These are phyloP conservation scores for Orbicella faveolata DNA, from an alignment of 64 coral and sea anemone genomes.

Conservation along the genomic window DNA sequence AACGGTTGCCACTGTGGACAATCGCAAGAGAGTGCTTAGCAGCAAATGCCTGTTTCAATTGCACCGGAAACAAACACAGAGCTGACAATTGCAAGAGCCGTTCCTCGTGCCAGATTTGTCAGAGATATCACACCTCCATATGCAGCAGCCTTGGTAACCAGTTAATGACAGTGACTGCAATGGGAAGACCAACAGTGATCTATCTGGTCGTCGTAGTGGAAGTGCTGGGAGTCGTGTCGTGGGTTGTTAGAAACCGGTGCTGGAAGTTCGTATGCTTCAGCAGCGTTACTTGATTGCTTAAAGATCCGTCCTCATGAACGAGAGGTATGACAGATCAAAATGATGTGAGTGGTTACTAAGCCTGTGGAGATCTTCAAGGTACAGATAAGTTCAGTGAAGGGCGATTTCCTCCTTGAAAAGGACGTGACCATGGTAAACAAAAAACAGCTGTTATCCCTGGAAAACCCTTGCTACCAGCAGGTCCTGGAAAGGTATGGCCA, in stretches of 20 bases:
- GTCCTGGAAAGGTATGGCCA: constrained; percentile 6
- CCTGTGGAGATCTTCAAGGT: constrained; percentile 13
- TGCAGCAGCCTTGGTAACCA: constrained; percentile 18
- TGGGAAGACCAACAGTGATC: background rate
- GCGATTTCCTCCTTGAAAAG: background rate
- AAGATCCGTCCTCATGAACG: constrained; percentile 7
- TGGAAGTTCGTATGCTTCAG: constrained; percentile 36
- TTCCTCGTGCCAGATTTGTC: constrained; percentile 47
- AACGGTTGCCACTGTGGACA: background rate
- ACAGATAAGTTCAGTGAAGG: constrained; percentile 6
- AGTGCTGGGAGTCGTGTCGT: constrained; percentile 21
- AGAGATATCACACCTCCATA: constrained; percentile 29
- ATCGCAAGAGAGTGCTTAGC: constrained; percentile 50
- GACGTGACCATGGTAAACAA: constrained; percentile 23
- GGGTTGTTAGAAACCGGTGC: constrained; percentile 27
- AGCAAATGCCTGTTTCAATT: constrained; percentile 39
- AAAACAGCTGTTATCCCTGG: constrained; percentile 16
- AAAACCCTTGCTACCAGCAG: constrained; percentile 21
- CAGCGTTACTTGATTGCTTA: constrained; percentile 28
- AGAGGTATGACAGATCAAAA: constrained; percentile 12
- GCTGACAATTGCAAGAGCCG: constrained; percentile 39
- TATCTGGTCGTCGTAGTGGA: constrained; percentile 32
- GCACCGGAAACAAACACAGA: constrained; percentile 28
- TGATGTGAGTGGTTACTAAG: constrained; percentile 11
- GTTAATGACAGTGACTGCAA: background rate